Evolutionary conservation across 2,113 vertebrate genomes (phyloP).

Genomic region (Daphoenositta chrysoptera): DNA sequence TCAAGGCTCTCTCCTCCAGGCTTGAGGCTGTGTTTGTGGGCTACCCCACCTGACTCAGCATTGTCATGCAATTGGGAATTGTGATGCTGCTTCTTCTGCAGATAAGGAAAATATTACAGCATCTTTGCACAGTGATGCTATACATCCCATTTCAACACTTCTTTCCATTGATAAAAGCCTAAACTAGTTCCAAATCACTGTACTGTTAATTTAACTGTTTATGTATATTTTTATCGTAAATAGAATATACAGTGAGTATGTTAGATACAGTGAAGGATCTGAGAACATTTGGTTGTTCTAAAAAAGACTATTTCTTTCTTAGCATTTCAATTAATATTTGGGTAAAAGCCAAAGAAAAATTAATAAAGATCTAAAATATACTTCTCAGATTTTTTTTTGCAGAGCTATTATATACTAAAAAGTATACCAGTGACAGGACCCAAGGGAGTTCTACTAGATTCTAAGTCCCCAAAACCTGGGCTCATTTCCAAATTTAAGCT

Average conservation of each 20-base stretch:
- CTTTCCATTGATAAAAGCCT: not conserved
- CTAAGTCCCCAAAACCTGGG: not conserved
- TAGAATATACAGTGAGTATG: not conserved
- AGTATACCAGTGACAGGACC: too few relatives aligned
- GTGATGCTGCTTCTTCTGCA: not conserved
- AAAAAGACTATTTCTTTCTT: slow-evolving; percentile 3
- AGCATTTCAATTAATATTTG: slow-evolving; percentile 29
- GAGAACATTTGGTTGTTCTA: not conserved
- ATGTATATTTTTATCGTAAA: not conserved
- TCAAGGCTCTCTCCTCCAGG: fast-evolving
- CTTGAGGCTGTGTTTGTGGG: fast-evolving
- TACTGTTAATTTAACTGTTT: not conserved
- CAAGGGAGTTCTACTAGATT: not conserved
- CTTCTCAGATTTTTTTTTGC: not conserved
- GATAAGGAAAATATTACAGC: not conserved
- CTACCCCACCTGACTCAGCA: not conserved
- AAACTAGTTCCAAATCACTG: not conserved
- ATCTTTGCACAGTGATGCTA: not conserved
- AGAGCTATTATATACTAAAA: too few relatives aligned
- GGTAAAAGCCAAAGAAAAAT: not conserved
- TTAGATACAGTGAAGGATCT: not conserved
- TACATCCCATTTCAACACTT: not conserved
- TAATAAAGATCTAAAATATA: slow-evolving; percentile 3
- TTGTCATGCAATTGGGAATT: not conserved
- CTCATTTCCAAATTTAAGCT: slow-evolving; percentile 44